These are phyloP conservation scores for Battus philenor DNA, from an alignment of 1,140 invertebrate genomes.

Conservation along the genomic window DNA sequence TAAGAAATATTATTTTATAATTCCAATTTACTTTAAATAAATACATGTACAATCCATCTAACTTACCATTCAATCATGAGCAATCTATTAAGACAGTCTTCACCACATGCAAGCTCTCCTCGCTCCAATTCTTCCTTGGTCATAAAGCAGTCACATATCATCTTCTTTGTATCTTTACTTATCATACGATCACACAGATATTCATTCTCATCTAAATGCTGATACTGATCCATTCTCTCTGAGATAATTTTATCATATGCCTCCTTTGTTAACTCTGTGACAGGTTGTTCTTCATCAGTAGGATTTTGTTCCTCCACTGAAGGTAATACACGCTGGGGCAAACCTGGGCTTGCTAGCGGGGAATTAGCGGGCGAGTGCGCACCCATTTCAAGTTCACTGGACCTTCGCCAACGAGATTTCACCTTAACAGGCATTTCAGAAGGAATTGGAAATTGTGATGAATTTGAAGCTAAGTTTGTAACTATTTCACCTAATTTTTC, in stretches of 20 bases:
- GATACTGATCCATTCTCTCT: slow-evolving; percentile 86
- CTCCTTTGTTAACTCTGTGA: slow-evolving; percentile 49
- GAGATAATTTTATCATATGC: slow-evolving; percentile 78
- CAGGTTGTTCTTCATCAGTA: slow-evolving; percentile 15
- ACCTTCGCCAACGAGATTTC: slow-evolving; percentile 89
- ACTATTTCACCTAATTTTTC: slow-evolving; percentile 43
- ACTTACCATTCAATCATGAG: slow-evolving; percentile 98
- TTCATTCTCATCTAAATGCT: slow-evolving; percentile 88
- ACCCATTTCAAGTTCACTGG: slow-evolving; percentile 88
- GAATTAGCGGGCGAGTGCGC: slow-evolving; percentile 63
- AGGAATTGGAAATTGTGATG: slow-evolving; percentile 64
- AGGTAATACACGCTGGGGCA: slow-evolving; percentile 40
- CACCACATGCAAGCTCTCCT: slow-evolving; percentile 92
- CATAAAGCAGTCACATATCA: slow-evolving; percentile 96
- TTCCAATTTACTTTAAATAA: too few species aligned
- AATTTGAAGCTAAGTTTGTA: slow-evolving; percentile 35
- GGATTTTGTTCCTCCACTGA: slow-evolving; percentile 44
- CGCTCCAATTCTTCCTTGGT: slow-evolving; percentile 90
- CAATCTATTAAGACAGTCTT: slow-evolving; percentile 97
- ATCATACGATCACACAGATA: slow-evolving; percentile 88
- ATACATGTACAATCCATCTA: too few species aligned
- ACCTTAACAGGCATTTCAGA: slow-evolving; percentile 87
- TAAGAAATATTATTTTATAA: too few species aligned
- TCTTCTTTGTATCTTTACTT: slow-evolving; percentile 92
- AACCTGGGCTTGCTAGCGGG: slow-evolving; percentile 56